phyloP scores from a whole-genome alignment of 2,797 vertebrate genomes.

The Adelosebastes latens region DNA sequence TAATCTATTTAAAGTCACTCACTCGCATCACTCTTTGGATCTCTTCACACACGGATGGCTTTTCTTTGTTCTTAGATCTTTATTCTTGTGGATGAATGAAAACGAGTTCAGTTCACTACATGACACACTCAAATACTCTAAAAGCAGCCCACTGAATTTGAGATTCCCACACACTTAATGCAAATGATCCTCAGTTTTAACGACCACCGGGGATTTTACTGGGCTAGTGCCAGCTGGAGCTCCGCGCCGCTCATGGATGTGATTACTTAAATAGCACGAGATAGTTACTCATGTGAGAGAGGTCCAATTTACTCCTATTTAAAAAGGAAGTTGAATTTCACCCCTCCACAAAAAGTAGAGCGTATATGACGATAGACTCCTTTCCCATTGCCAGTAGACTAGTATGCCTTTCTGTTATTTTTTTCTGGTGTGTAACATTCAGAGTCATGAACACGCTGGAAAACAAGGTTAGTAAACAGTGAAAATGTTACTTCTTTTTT shows the following conservation, averaged over 20 bases:
- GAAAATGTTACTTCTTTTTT: background rate
- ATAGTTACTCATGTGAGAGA: background rate
- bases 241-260: background rate
- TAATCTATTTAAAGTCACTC: background rate
- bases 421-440: background rate
- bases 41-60: background rate
- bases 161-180: background rate
- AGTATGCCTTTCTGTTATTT: background rate
- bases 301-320: background rate
- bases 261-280: background rate
- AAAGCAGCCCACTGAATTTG: background rate
- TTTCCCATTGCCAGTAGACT: background rate
- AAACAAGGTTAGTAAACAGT: background rate
- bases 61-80: constrained; percentile 1
- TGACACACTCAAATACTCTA: background rate
- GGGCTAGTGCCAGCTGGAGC: background rate
- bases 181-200: constrained; percentile 2
- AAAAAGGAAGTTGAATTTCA: background rate
- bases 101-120: background rate
- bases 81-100: background rate
- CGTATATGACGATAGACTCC: background rate
- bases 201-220: background rate
- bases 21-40: background rate
- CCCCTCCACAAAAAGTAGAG: background rate
- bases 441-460: background rate